Evolutionary conservation across 2,888 invertebrate genomes (phyloP).

Genomic region (Drosophila kambysellisi): DNA sequence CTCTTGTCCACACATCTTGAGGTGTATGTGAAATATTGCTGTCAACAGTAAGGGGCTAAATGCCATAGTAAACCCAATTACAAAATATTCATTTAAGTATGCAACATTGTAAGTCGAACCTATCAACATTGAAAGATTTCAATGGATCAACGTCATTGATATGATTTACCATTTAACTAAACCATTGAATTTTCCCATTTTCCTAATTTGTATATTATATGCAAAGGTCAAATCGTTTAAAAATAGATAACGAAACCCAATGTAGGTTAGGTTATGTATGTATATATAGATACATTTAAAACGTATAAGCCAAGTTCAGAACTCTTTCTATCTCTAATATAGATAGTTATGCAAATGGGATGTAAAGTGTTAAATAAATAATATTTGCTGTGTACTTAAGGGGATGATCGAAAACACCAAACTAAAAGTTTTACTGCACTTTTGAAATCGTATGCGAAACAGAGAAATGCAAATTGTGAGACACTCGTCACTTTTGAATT

Average conservation of each 20-base stretch:
- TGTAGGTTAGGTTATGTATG: not conserved
- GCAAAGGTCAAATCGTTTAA: not conserved
- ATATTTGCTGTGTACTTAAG: not conserved
- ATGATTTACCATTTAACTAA: not conserved
- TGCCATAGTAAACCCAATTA: not conserved
- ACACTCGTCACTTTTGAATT: not conserved
- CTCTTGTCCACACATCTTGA: not conserved
- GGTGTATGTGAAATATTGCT: not conserved
- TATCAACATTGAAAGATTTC: not conserved
- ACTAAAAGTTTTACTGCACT: constrained; percentile 4
- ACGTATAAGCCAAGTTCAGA: not conserved
- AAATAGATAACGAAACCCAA: not conserved
- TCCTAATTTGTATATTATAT: not conserved
- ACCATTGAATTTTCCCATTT: too few species aligned
- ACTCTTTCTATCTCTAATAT: not conserved
- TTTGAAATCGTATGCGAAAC: not conserved
- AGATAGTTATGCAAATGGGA: not conserved
- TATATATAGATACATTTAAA: not conserved
- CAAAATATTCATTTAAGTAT: not conserved
- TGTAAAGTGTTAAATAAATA: not conserved
- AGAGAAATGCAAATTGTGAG: not conserved
- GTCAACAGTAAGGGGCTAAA: not conserved
- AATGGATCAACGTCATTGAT: not conserved
- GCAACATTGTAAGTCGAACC: not conserved
- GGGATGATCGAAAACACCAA: not conserved